Base-by-base conservation (phyloP, 53 echinoderm and acorn worm genomes). In the Apostichopus leukothele region DNA sequence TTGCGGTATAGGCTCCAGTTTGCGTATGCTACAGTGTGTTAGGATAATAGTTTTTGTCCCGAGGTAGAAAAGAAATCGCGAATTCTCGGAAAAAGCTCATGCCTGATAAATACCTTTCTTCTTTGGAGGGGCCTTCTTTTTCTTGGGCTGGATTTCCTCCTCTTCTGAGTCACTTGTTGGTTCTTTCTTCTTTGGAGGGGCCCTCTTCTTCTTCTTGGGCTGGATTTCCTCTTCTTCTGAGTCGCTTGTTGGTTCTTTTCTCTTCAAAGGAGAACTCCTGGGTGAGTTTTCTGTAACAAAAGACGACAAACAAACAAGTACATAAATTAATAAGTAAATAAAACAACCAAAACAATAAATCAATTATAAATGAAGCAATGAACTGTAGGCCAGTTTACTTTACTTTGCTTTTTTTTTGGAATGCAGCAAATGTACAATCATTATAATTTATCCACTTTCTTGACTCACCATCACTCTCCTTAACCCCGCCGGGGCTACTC, bases 401-500 rank as follows among this genome's bases (percentile, higher is more conserved):
- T 39, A 39, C 39, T 39, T 39, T 3, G 0, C 0, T 39, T 39
- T 3, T 39, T 39, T 39, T 39, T 39, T 39, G 3, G 2, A 39
- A 39, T 39, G 39, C 39, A 39, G 39, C 39, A 39, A 39, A 39
- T 39, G 39, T 39, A 0, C 39, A 3, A 39, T 39, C 39, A 0
- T 39, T 39, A 39, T 39, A 39, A 39, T 39, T 39, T 39, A 39
- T 39, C 39, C 39, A 39, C 39, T 39, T 39, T 39, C 39, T 39
- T 39, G 51, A 26, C 23, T 50, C 80, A 18, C n/a, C 9, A 52
- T n/a, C 8, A 1, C 66, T 59, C 86, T 89, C 86, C 68, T 76
- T 89, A n/a, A 73, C 86, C 88, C 76, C 89, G 60, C 78, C 18
- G 51, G 63, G 63, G 16, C 63, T 63, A 16, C 63, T 63, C 12